Evolutionary conservation across 1,140 invertebrate genomes (phyloP), one percentile per base, ranked within the genome.

Genomic region (Lucilia cuprina): DNA sequence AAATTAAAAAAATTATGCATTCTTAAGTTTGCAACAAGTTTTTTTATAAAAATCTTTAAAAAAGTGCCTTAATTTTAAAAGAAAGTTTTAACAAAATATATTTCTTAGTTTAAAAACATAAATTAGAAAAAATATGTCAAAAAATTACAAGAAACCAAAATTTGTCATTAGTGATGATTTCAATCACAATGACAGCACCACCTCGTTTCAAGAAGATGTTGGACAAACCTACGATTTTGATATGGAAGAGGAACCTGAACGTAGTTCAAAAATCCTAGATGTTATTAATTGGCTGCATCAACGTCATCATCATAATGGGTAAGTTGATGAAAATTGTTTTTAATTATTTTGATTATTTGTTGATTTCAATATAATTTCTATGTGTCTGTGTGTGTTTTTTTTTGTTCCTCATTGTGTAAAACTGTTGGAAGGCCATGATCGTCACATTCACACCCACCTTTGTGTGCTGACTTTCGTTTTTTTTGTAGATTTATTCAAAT

Each of bases 221-320:
- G 82, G 74, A 35, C 75, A 41, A 19, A 82, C 80, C 2, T 50
- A 84, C 49, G 85, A 85, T 12, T 83, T 85, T 7, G 89, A 88
- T 47, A 83, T 78, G 9, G 85, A 86, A 0, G 86, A 86, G 77
- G 89, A 90, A 7, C 83, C 70, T 25, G 87, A 90, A 19, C 86
- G 89, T 1, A 85, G 87, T 9, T 86, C 86, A 0, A 90, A 88
- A 86, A 83, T 90, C 25, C 88, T 87, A 84, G 89, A 90, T 41
- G 85, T 90, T 7, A 86, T 88, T 21, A 86, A 84, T 30, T 89
- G 86, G 86, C 74, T 89, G 80, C 88, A 89, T 55, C 83, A 88
- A 65, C 85, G 83, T 25, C 86, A 86, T 30, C 85, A 86, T 9
- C 83, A 86, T 70, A 88, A 86, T 75, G 78, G 85, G 88, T 89